Evolutionary conservation across 2,797 vertebrate species (phyloP), one percentile per base, ranked within the genome.

Genomic region (Catharus ustulatus): DNA sequence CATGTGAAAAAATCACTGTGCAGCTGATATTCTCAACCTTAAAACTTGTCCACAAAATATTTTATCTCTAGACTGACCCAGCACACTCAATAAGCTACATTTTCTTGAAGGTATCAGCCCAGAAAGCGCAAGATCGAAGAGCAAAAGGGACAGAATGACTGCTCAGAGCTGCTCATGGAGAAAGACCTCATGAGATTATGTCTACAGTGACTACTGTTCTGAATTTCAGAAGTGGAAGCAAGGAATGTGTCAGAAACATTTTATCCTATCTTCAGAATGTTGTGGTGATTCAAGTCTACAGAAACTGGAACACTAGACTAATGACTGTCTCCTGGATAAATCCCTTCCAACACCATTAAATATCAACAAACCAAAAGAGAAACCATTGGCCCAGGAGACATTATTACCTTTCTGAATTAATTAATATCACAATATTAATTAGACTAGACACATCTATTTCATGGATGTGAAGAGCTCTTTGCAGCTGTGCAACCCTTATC

Each of bases 151-250:
- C 24, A 84, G 11, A 10, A 5, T 20, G 7, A 10, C 27, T 42
- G 13, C 27, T 87, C 21, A 79, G 68, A 45, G 21, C 5, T 79
- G 40, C 38, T 87, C 2, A 3, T 54, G 49, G 57, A 46, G 48
- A 42, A 68, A 59, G 5, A 30, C 22, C 7, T 67, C 7, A 9
- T 32, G 9, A 0, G 0, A 30, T n/a, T 26, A 36, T 5, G 14
- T 20, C 22, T 82, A 20, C 34, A 59, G 18, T 51, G 43, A 55
- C 19, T 22, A 11, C 22, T 34, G 19, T 23, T 84, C 29, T 27
- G 11, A 24, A 54, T 34, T 49, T 58, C 16, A 34, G 15, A 26
- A 67, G 4, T 12, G 32, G 87, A 63, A 74, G 19, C 8, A 42
- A 61, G 10, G 7, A 74, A 62, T 4, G 8, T 16, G 21, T 22